These are phyloP conservation scores for Hydractinia echinata DNA, from an alignment of 30 jellyfish, hydroid and myxozoan genomes.

Conservation along the genomic window DNA sequence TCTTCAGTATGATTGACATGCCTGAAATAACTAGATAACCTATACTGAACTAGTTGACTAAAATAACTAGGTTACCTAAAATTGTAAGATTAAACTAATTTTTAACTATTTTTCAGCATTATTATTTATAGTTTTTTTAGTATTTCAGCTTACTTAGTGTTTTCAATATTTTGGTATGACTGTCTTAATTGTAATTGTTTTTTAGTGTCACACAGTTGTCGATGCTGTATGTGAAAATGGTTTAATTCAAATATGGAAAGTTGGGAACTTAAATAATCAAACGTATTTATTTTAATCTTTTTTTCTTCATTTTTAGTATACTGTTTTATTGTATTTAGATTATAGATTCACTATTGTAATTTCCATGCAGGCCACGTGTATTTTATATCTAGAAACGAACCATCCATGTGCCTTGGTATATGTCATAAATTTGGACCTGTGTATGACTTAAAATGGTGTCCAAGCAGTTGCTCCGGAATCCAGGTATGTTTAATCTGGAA, in stretches of 20 bases:
- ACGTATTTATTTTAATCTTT: background rate
- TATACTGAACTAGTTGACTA: too few relatives aligned
- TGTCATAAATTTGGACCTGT: slow-evolving; percentile 53
- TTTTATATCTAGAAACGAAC: background rate
- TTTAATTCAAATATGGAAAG: slow-evolving; percentile 26
- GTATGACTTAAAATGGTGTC: slow-evolving; percentile 61
- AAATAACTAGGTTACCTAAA: background rate
- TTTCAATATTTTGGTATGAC: background rate
- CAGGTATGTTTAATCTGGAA: background rate
- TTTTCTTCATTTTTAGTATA: too few relatives aligned
- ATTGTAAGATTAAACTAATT: background rate
- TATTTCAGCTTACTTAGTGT: background rate
- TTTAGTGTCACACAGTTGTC: slow-evolving; percentile 15
- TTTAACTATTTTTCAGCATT: background rate
- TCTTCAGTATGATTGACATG: too few relatives aligned
- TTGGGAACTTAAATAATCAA: slow-evolving; percentile 9
- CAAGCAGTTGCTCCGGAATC: slow-evolving; percentile 22
- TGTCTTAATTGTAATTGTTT: background rate
- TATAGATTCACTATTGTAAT: background rate
- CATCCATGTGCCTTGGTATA: slow-evolving; percentile 33
- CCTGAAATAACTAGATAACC: too few relatives aligned
- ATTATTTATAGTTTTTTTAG: background rate
- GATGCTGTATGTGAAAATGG: slow-evolving; percentile 14
- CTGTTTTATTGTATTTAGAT: too few relatives aligned
- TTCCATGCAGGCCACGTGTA: background rate